phyloP scores from a whole-genome alignment of 92 coral and sea anemone genomes.

The Epizoanthus scotinus region DNA sequence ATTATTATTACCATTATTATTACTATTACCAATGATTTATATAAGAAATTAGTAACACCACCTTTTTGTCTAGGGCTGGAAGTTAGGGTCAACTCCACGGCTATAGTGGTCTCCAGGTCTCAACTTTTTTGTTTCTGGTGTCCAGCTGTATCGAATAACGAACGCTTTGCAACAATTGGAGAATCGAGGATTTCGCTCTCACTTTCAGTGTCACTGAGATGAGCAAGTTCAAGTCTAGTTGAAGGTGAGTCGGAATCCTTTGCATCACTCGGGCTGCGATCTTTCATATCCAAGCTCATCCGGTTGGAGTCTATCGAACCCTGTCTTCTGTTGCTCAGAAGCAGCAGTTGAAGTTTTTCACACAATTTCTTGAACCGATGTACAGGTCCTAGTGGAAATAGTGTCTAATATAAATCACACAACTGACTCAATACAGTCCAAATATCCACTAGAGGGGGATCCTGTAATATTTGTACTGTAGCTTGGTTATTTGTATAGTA shows the following conservation, averaged over 20 bases:
- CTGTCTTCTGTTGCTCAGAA: slow-evolving; percentile 74
- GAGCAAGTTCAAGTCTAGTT: slow-evolving; percentile 68
- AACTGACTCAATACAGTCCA: no score
- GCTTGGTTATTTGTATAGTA: no score
- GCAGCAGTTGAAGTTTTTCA: slow-evolving; percentile 85
- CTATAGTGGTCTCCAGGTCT: not conserved
- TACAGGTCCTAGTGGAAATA: slow-evolving; percentile 70
- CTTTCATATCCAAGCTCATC: slow-evolving; percentile 52
- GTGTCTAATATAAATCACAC: no score
- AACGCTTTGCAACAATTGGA: slow-evolving; percentile 44
- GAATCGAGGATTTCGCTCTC: slow-evolving; percentile 79
- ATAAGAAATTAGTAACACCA: no score
- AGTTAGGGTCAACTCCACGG: no score
- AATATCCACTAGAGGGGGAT: no score
- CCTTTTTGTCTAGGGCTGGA: no score
- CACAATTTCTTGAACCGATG: slow-evolving; percentile 93
- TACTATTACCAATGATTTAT: no score
- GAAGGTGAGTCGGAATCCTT: slow-evolving; percentile 45
- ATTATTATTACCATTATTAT: no score
- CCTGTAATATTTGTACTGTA: no score
- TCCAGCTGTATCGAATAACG: slow-evolving; percentile 4
- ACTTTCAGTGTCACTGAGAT: slow-evolving; percentile 90
- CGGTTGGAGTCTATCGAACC: slow-evolving; percentile 62
- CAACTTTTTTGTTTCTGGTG: slow-evolving; percentile 6
- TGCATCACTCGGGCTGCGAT: slow-evolving; percentile 48